Base-by-base conservation (phyloP, 2,113 vertebrate genomes). In the Tetrax tetrax region DNA sequence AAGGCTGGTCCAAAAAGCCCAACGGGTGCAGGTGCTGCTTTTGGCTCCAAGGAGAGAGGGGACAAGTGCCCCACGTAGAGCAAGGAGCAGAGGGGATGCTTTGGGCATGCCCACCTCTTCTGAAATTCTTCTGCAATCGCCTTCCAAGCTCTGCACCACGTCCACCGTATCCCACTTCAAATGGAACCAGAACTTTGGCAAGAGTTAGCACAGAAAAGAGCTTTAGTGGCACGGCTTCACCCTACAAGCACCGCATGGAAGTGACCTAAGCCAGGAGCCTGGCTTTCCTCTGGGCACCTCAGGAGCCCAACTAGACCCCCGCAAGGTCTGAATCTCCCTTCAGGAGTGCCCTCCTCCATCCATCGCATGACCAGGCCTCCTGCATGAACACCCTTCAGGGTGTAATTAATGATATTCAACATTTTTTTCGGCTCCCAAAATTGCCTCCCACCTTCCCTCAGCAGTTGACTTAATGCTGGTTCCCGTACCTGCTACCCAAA, bases 21-120 rank as follows among this genome's bases (percentile, higher is more conserved):
- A 7, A 1, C 0, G 2, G 19, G 9, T 59, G 60, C 23, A 60
- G 57, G 31, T 18, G 15, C 53, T 64, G 65, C 84, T 57, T 87
- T 63, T 83, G 50, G 9, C 22, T 63, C 23, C 56, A 35, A 47
- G 43, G 21, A 89, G 16, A n/a, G 38, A 19, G 24, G n/a, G 21
- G 15, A 23, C 10, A 38, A 65, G 8, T 4, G 1, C 3, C 22
- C 9, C 19, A 15, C 1, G 15, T 1, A 61, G 45, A 53, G 8
- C 27, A 80, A 64, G n/a, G 35, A 80, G 57, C 23, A 23, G 75
- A 85, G 23, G 6, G 3, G 4, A 12, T 12, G 5, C 21, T 43
- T 20, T 68, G 57, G 35, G 23, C 9, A 28, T 6, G 9, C 7
- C 19, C 4, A 6, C 27, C 31, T 78, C 48, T 80, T 57, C 45